These are phyloP conservation scores for Biston betularia DNA, from an alignment of 2,888 invertebrate genomes.

Conservation along the genomic window DNA sequence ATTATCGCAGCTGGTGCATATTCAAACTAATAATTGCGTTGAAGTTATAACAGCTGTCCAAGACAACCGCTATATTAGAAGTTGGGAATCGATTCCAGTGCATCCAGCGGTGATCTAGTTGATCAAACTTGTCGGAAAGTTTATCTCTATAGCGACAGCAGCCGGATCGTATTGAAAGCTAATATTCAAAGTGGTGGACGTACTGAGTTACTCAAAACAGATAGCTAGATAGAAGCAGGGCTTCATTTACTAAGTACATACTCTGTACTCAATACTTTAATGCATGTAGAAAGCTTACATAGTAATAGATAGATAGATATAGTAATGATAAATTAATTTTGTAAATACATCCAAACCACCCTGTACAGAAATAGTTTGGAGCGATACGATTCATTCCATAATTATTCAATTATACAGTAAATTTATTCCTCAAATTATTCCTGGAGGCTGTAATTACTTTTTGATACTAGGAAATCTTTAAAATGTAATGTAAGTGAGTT, in stretches of 20 bases:
- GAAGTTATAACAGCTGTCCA: slow-evolving; percentile 15
- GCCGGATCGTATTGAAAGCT: slow-evolving; percentile 31
- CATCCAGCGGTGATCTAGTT: slow-evolving; percentile 34
- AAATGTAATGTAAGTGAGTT: too few species aligned
- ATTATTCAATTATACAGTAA: too few species aligned
- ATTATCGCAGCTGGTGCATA: neutral
- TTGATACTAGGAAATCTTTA: too few species aligned
- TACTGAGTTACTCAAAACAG: slow-evolving; percentile 1
- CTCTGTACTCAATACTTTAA: neutral
- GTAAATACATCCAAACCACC: too few species aligned
- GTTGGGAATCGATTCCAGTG: slow-evolving; percentile 27
- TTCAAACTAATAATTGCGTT: neutral
- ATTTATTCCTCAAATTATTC: too few species aligned
- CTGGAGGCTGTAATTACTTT: too few species aligned
- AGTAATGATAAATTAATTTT: too few species aligned
- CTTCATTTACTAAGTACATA: neutral
- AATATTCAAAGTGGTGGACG: slow-evolving; percentile 26
- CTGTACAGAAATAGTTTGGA: too few species aligned
- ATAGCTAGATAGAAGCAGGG: neutral
- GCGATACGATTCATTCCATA: too few species aligned
- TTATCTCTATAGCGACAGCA: slow-evolving; percentile 19
- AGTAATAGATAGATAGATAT: too few species aligned
- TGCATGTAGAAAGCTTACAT: neutral
- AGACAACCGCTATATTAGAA: slow-evolving; percentile 21
- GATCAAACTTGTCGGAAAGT: slow-evolving; percentile 37